A percentile compares a stretch with the other conserved stretches of the same genome.
Evolutionary conservation across 2,888 invertebrate species (phyloP).

Genomic region (Philopedon plagiatum): DNA sequence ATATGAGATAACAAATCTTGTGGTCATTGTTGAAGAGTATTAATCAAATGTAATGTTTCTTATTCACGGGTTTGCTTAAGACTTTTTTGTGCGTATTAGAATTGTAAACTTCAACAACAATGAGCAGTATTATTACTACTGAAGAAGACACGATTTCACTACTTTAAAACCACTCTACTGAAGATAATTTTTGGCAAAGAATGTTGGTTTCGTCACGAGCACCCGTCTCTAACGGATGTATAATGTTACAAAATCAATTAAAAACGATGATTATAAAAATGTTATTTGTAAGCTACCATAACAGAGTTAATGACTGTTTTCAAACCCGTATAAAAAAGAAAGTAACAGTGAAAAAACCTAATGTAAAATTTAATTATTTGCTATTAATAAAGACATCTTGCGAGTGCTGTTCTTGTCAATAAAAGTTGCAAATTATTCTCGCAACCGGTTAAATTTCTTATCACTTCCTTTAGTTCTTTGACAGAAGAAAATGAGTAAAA

Average conservation of each 20-base stretch:
- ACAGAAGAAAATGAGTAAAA: too few relatives aligned
- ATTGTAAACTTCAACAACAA: too few relatives aligned
- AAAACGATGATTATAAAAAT: neutral
- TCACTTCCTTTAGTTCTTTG: neutral
- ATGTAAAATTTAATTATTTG: neutral
- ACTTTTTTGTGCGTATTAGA: too few relatives aligned
- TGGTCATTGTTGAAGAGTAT: too few relatives aligned
- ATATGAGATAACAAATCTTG: neutral
- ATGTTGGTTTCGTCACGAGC: neutral
- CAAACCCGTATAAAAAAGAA: neutral
- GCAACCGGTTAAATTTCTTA: neutral
- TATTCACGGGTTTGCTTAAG: too few relatives aligned
- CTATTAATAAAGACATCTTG: neutral
- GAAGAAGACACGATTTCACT: too few relatives aligned
- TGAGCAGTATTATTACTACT: too few relatives aligned
- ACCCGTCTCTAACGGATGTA: neutral
- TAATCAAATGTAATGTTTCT: too few relatives aligned
- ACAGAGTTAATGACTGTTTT: neutral
- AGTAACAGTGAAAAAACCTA: neutral
- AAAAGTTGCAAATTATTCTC: neutral
- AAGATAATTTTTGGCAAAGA: neutral
- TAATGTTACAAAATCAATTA: neutral
- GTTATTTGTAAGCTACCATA: neutral
- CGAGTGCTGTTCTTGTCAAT: neutral
- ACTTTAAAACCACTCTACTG: neutral